These are phyloP conservation scores for Cotesia typhae DNA, from an alignment of 1,140 invertebrate genomes.

Conservation along the genomic window DNA sequence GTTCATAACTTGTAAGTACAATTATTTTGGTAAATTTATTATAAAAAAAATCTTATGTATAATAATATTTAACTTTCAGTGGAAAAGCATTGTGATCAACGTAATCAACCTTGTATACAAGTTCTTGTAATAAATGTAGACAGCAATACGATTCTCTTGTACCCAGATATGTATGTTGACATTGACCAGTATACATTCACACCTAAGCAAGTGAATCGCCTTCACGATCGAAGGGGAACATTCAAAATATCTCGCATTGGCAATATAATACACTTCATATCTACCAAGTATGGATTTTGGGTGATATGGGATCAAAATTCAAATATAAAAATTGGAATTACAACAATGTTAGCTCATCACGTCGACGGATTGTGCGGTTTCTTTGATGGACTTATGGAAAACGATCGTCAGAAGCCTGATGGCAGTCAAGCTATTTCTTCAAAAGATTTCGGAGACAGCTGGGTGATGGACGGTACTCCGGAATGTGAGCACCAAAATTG, in stretches of 20 bases:
- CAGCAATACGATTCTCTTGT: constrained; percentile 68
- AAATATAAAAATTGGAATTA: constrained; percentile 77
- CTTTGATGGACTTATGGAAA: constrained; percentile 71
- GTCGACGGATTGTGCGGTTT: constrained; percentile 84
- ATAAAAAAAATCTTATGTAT: not conserved
- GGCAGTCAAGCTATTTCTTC: constrained; percentile 71
- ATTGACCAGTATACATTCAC: constrained; percentile 74
- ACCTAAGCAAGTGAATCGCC: constrained; percentile 73
- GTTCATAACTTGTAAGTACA: constrained; percentile 71
- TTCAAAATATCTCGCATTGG: constrained; percentile 76
- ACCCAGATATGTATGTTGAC: constrained; percentile 72
- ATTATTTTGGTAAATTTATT: not conserved
- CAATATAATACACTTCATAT: constrained; percentile 73
- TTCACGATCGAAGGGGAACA: constrained; percentile 70
- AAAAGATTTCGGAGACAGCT: constrained; percentile 78
- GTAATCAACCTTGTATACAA: constrained; percentile 65
- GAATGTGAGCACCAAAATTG: constrained; percentile 69
- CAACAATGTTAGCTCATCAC: constrained; percentile 67
- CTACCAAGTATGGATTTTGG: constrained; percentile 76
- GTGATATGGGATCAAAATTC: constrained; percentile 74
- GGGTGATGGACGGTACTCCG: constrained; percentile 67
- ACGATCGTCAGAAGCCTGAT: constrained; percentile 77
- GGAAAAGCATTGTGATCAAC: constrained; percentile 70
- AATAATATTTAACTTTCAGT: constrained; percentile 62
- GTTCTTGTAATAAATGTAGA: constrained; percentile 70